Percentiles rank a stretch among this genome's conserved stretches.
phyloP scores from a whole-genome alignment of 2,888 invertebrate species.

The Ophioninae sp. region DNA sequence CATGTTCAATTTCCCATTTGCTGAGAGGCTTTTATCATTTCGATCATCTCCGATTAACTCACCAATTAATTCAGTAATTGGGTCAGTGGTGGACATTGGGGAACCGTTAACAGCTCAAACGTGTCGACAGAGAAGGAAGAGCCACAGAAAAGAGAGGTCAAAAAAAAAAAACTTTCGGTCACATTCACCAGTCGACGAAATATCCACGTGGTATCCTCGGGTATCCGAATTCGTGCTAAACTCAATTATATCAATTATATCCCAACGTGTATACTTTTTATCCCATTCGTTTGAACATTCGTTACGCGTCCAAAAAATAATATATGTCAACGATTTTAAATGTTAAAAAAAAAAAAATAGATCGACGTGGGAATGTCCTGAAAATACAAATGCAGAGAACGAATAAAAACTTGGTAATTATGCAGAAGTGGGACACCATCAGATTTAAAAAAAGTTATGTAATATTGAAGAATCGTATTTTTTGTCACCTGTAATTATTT shows the following conservation, averaged over 20 bases:
- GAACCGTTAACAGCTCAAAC: not conserved
- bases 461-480: too few relatives aligned
- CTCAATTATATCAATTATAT: slow-evolving; percentile 7
- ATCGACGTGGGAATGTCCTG: not conserved
- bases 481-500: too few relatives aligned
- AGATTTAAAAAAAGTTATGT: too few relatives aligned
- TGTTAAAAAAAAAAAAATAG: slow-evolving; percentile 9
- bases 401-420: not conserved
- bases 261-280: slow-evolving; percentile 11
- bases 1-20: not conserved
- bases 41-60: not conserved
- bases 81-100: slow-evolving; percentile 2
- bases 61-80: slow-evolving; percentile 3
- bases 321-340: not conserved
- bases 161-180: not conserved
- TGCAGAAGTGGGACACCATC: too few relatives aligned
- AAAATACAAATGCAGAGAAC: slow-evolving; percentile 9
- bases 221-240: slow-evolving; percentile 19
- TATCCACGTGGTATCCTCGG: not conserved
- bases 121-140: slow-evolving; percentile 11
- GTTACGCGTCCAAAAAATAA: not conserved
- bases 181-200: slow-evolving; percentile 15
- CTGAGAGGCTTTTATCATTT: not conserved
- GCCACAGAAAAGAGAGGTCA: not conserved
- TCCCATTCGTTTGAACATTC: not conserved